Conservation (phyloP, 2,797 vertebrate genomes). For the Enteromius treurensis region DNA sequence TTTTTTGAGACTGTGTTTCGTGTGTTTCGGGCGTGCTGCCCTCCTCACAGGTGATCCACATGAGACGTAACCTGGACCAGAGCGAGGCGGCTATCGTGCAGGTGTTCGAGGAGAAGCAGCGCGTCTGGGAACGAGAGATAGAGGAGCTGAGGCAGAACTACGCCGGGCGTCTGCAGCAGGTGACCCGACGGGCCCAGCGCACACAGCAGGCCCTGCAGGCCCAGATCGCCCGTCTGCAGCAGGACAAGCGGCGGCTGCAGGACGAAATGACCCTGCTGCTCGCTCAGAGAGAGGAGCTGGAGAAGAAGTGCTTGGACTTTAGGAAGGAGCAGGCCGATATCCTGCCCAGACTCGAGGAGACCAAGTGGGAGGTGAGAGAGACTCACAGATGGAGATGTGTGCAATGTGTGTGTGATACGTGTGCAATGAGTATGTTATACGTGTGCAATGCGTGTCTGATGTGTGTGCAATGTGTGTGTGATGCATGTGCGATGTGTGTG, state of each 20-base stretch:
- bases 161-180: conserved; percentile 93
- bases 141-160: conserved; percentile 96
- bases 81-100: conserved; percentile 97
- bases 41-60: conserved; percentile 82
- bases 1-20: background rate
- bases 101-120: conserved; percentile 98
- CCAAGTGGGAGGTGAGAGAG: conserved; percentile 96
- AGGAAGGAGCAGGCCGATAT: conserved; percentile 98
- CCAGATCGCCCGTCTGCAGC: conserved; percentile 93
- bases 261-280: conserved; percentile 91
- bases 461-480: too few relatives aligned
- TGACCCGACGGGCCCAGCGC: conserved; percentile 92
- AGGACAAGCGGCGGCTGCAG: conserved; percentile 96
- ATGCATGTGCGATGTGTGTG: too few relatives aligned
- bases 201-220: conserved; percentile 95
- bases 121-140: conserved; percentile 98
- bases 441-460: too few relatives aligned
- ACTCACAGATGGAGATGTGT: background rate
- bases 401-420: too few relatives aligned
- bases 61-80: conserved; percentile 96
- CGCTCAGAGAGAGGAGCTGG: conserved; percentile 92
- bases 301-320: conserved; percentile 95
- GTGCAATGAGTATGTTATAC: too few relatives aligned
- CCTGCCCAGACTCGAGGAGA: conserved; percentile 96
- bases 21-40: background rate